Base-by-base conservation (phyloP, 2,888 invertebrate species). In the Netelia inedita region DNA sequence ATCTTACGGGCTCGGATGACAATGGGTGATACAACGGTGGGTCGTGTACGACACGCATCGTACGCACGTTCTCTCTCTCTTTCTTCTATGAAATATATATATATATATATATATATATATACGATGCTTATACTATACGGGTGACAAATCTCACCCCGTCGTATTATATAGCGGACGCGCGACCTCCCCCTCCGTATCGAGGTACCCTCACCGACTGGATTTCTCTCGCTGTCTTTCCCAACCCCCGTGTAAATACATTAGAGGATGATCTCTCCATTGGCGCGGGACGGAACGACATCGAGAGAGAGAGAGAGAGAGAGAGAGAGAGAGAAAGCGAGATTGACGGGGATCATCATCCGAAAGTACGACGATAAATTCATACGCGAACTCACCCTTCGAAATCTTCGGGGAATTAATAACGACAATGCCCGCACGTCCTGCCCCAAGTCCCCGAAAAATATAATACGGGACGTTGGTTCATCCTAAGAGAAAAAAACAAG, bases 1-100 rank as follows among this genome's bases (percentile, higher is more conserved):
- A 94, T 94, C 94, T 93, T 92, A 90, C 91, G 89, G 85, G 91
- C 91, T 94, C 93, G 92, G 92, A 93, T 94, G 93, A 94, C 93
- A 94, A 94, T 94, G 87, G 65, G 86, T 90, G 92, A 93, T 93
- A 93, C 92, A 93, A 91, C 91, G 91, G 91, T 87, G 87, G 88
- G 90, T 90, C 92, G 90, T 93, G 93, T 93, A 91, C 89, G 91
- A 93, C 93, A 93, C 91, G 92, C 89, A 93, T 92, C 91, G 89
- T 89, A 88, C 86, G 88, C 46, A 66, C 75, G 82, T 79, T 21
- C 43, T 72, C 35, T n/a, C 79, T 61, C 71, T 50, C 43, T 53
- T 35, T 63, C n/a, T 72, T 35, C 35, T 35, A 35, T 35, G 35
- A 35, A 35, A 41, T 43, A 72, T 43, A 72, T 46, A 10, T 9